A percentile compares a stretch with the other conserved stretches of the same genome.
Conservation (phyloP, 2,797 vertebrate genomes). For the Mareca strepera region DNA sequence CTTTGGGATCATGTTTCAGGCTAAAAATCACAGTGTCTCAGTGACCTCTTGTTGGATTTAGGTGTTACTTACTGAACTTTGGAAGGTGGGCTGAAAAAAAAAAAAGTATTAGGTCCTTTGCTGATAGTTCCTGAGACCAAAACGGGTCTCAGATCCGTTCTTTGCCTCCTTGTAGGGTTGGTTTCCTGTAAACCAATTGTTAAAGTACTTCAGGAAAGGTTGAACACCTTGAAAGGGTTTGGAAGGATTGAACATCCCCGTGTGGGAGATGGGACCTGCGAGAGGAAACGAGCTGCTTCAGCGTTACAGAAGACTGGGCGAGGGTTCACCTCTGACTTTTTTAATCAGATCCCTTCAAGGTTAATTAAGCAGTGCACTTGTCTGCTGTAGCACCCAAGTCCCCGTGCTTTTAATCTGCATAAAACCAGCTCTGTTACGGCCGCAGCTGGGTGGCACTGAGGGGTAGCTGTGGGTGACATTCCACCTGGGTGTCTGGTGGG, state of each 20-base stretch:
- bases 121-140: neutral
- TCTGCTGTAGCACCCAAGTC: neutral
- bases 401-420: neutral
- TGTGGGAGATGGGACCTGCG: neutral
- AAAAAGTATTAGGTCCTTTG: neutral
- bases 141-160: neutral
- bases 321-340: conserved; percentile 22
- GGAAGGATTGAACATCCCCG: neutral
- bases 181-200: neutral
- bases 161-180: neutral
- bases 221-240: neutral
- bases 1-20: neutral
- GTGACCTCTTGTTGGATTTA: neutral
- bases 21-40: neutral
- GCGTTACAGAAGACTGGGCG: neutral
- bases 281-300: neutral
- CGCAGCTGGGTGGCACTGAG: neutral
- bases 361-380: neutral
- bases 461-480: neutral
- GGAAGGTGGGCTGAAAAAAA: neutral
- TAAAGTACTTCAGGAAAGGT: neutral
- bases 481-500: neutral
- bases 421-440: neutral
- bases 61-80: neutral
- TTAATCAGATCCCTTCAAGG: conserved; percentile 35